Evolutionary conservation across 1,140 invertebrate genomes (phyloP).

Genomic region (Trichonephila inaurata): DNA sequence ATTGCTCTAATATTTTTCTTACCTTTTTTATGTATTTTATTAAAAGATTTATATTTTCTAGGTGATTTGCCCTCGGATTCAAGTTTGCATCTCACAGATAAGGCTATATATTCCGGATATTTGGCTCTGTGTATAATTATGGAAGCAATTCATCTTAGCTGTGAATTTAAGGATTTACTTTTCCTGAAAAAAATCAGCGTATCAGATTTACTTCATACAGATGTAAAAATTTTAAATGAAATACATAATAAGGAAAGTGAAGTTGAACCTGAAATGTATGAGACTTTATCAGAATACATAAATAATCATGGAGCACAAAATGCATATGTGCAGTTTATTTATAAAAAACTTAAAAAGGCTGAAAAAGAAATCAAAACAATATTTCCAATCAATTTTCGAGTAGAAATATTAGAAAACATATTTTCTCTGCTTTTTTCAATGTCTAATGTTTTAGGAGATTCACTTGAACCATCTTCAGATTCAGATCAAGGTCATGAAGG

Average conservation of each 20-base stretch:
- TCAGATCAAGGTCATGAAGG: constrained; percentile 63
- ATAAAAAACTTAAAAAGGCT: constrained; percentile 27
- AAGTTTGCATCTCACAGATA: constrained; percentile 39
- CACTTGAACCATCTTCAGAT: neutral
- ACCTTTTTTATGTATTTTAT: too few species aligned
- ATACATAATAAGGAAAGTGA: neutral
- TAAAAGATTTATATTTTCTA: too few species aligned
- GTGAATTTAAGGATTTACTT: constrained; percentile 56
- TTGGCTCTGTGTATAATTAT: constrained; percentile 41
- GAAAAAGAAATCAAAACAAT: constrained; percentile 78
- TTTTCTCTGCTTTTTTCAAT: constrained; percentile 81
- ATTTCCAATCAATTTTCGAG: constrained; percentile 80
- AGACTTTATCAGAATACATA: constrained; percentile 5
- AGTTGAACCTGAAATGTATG: neutral
- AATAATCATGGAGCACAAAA: neutral
- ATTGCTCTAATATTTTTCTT: too few species aligned
- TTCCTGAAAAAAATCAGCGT: neutral
- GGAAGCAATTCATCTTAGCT: constrained; percentile 60
- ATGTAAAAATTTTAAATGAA: neutral
- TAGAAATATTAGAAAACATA: constrained; percentile 82
- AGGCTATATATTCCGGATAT: constrained; percentile 65
- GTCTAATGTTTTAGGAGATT: constrained; percentile 79
- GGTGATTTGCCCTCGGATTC: too few species aligned
- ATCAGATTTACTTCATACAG: neutral
- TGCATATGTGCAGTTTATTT: constrained; percentile 47